Percentiles rank a stretch among this genome's conserved stretches.
These are phyloP conservation scores for Synergus laeviventris DNA, from an alignment of 2,888 invertebrate genomes.

Conservation along the genomic window DNA sequence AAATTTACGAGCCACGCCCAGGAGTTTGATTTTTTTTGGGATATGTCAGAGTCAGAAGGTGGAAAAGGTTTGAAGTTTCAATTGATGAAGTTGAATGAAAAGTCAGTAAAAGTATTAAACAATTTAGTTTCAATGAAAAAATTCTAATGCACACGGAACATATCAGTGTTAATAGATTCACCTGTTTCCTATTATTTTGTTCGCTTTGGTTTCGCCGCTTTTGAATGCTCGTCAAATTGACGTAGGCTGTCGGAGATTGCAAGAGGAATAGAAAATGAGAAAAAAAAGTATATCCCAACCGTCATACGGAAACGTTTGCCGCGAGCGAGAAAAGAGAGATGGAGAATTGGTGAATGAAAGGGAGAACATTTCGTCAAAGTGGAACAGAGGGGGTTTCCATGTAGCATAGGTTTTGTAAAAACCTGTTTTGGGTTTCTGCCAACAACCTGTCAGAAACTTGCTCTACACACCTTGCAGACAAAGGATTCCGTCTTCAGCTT, in stretches of 20 bases:
- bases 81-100: too few relatives aligned
- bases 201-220: conserved; percentile 42
- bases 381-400: conserved; percentile 41
- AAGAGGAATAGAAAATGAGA: conserved; percentile 40
- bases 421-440: conserved; percentile 66
- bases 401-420: conserved; percentile 62
- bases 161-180: conserved; percentile 22
- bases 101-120: too few relatives aligned
- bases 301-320: conserved; percentile 21
- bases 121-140: too few relatives aligned
- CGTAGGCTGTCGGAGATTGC: conserved; percentile 41
- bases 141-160: background rate
- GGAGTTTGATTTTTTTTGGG: background rate
- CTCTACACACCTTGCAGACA: conserved; percentile 64
- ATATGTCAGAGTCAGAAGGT: too few relatives aligned
- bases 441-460: conserved; percentile 70
- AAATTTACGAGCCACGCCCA: background rate
- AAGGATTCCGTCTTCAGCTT: conserved; percentile 63
- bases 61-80: too few relatives aligned
- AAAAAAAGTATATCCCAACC: conserved; percentile 18
- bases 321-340: conserved; percentile 31
- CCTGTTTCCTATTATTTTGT: background rate
- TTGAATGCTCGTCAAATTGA: conserved; percentile 60
- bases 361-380: conserved; percentile 45
- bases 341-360: conserved; percentile 51